Evolutionary conservation across 2,113 vertebrate genomes (phyloP), one percentile per base, ranked within the genome.

Genomic region (Madoqua kirkii): DNA sequence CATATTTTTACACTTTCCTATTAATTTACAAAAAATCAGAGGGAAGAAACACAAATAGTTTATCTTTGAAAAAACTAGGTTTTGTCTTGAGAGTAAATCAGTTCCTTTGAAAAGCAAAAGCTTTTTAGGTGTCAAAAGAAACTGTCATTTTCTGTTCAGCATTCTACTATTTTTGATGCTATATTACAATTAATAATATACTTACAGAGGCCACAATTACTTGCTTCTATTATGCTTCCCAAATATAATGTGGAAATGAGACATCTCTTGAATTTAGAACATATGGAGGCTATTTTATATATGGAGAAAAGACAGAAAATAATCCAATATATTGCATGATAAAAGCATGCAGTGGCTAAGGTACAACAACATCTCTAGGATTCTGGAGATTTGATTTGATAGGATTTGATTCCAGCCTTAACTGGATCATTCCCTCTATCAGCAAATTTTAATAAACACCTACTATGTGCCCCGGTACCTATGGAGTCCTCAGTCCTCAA

Each of bases 371-470:
- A 48, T 8, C 17, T 54, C 8, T 85, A 86, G 31, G 43, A 91
- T 89, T 82, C 45, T 93, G 40, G 45, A 95, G 10, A 86, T 31
- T 5, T 45, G 31, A 31, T 88, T 93, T 40, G n/a, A 40, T 45
- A 48, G 16, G 40, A 33, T 76, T 93, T 9, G 1, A 9, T 90
- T 93, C 6, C 55, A 81, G 74, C 5, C 9, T 43, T 40, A 16
- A 93, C 31, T 60, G 16, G 33, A 57, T 81, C 43, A 95, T 84
- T 60, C 48, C 82, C 15, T 81, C n/a, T 78, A n/a, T 81, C 84
- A 95, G 27, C 36, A 96, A 89, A 86, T 78, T 71, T 95, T 83
- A 95, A 67, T 64, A 84, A 90, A 82, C 25, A 64, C 27, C 48
- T 95, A 33, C 15, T 59, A 4, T 54, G 8, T 62, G n/a, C n/a